Base-by-base conservation (phyloP, 2,113 vertebrate species). In the Tachysurus fulvidraco region DNA sequence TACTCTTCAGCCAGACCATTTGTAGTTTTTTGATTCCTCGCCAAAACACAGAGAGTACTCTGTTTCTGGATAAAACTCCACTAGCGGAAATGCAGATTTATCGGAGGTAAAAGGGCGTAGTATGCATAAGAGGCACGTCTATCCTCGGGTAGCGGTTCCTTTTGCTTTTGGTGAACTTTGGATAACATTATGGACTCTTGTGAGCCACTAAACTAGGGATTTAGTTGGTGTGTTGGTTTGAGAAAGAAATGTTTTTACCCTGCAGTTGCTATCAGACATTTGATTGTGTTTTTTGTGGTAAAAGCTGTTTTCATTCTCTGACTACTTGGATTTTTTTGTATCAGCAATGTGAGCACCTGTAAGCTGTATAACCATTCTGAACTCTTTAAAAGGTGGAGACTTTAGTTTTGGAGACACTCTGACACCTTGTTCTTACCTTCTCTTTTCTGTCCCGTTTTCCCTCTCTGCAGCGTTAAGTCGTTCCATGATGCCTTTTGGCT, bases 401-500 rank as follows among this genome's bases (percentile, higher is more conserved):
- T 50, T 23, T 21, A 21, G 23, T 76, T 6, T 12, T 44, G 36
- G 41, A 76, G 73, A 36, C 16, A 0, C 36, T 36, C 2, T 36
- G 36, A 36, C 36, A 23, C 5, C 23, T 55, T 16, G 1, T 79
- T 19, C 52, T 30, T 30, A 55, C 13, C n/a, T 36, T 59, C 62
- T 2, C 55, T 30, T 71, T 3, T 57, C 54, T n/a, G 4, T 79
- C 83, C 60, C 57, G 81, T 59, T 50, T 50, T 50, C 46, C 46
- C 5, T 62, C 50, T 62, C 13, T 46, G 10, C 90, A 97, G 97
- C 96, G 79, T 94, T 97, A 92, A 96, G 96, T 92, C 96, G 97
- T 54, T 97, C 97, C 0, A 96, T 96, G 89, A 96, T 98, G 92
- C 97, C 97, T 0, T 97, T 98, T 2, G 97, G 97, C 84, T 91